Percentiles rank a stretch among this genome's conserved stretches.
Conservation (phyloP, 2,888 invertebrate species). For the Portevinia maculata region DNA sequence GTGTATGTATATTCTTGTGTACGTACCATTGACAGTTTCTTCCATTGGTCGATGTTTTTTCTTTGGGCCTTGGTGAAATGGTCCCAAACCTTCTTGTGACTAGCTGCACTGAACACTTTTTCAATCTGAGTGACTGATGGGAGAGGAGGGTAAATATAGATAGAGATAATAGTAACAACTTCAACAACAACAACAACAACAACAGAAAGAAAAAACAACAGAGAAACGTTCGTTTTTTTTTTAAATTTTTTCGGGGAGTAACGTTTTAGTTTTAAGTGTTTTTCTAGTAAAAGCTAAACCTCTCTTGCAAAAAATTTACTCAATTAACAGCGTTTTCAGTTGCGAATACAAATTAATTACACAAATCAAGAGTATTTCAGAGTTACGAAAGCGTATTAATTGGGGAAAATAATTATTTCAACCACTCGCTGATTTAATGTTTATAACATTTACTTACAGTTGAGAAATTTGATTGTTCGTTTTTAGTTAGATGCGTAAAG, state of each 20-base stretch:
- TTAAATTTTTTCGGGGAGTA: slow-evolving; percentile 37
- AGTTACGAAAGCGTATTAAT: too few relatives aligned
- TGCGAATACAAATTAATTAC: too few relatives aligned
- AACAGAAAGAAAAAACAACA: slow-evolving; percentile 53
- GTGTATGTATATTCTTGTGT: slow-evolving; percentile 73
- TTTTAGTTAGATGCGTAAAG: too few relatives aligned
- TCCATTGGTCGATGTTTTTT: slow-evolving; percentile 99
- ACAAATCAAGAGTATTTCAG: too few relatives aligned
- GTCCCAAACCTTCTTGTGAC: slow-evolving; percentile 99
- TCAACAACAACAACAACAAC: slow-evolving; percentile 79
- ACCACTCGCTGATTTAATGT: too few relatives aligned
- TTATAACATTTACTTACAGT: too few relatives aligned
- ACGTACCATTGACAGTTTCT: slow-evolving; percentile 97
- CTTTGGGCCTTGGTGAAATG: slow-evolving; percentile 99
- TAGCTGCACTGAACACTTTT: slow-evolving; percentile 97
- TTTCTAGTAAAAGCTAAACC: slow-evolving; percentile 35
- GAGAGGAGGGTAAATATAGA: slow-evolving; percentile 78
- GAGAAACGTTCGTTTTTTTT: slow-evolving; percentile 57
- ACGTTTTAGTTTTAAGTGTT: slow-evolving; percentile 38
- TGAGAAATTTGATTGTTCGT: too few relatives aligned
- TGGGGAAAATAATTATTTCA: too few relatives aligned
- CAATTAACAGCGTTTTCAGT: too few relatives aligned
- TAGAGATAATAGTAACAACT: slow-evolving; percentile 82
- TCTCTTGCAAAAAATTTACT: slow-evolving; percentile 10
- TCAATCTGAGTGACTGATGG: slow-evolving; percentile 98